Conservation (phyloP, 2,113 vertebrate species). For the Pycnonotus jocosus region DNA sequence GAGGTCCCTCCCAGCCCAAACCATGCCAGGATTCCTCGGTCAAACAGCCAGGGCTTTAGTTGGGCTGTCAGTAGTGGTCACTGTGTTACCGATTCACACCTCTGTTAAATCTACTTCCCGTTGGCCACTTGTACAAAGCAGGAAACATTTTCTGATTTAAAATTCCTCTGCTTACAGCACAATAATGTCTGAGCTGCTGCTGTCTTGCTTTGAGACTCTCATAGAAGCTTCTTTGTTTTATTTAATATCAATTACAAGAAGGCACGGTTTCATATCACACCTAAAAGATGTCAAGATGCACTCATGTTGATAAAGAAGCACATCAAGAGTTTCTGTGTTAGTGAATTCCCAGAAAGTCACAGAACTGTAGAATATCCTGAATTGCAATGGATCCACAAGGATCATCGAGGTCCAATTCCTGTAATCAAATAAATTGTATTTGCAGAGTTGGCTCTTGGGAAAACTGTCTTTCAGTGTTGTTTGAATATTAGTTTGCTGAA, state of each 20-base stretch:
- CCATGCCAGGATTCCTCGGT: neutral
- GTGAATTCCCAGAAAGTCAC: neutral
- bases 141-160: neutral
- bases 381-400: neutral
- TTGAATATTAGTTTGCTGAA: neutral
- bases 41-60: neutral
- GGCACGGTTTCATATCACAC: rapidly evolving
- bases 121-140: neutral
- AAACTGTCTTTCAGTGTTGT: neutral
- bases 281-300: neutral
- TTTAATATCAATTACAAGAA: neutral
- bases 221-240: neutral
- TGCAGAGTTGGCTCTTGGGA: neutral
- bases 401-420: neutral
- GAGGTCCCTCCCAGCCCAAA: neutral
- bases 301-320: neutral
- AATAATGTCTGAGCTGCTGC: neutral
- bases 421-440: neutral
- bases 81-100: neutral
- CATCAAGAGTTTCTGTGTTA: neutral
- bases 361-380: neutral
- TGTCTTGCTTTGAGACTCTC: neutral
- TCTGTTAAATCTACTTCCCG: neutral
- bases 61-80: neutral
- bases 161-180: neutral